phyloP scores from a whole-genome alignment of 2,888 invertebrate genomes.

The Agrotis segetum region DNA sequence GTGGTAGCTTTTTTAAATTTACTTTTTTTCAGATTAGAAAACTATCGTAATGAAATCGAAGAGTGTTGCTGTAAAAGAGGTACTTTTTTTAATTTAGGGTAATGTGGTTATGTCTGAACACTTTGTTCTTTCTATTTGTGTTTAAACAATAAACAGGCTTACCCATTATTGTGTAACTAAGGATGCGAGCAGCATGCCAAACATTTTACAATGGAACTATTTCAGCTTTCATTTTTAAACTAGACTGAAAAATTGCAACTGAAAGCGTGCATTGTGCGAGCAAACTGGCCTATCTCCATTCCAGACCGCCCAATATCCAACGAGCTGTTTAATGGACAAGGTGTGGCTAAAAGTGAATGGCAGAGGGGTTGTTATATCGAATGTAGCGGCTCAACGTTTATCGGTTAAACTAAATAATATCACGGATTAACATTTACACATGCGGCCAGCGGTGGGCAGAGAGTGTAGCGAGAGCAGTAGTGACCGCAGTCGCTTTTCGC shows the following conservation, averaged over 20 bases:
- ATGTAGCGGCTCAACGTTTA: slow-evolving; percentile 69
- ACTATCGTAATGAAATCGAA: not conserved
- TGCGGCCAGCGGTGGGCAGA: slow-evolving; percentile 83
- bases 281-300: slow-evolving; percentile 64
- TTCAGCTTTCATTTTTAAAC: slow-evolving; percentile 74
- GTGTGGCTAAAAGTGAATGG: slow-evolving; percentile 46
- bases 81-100: slow-evolving; percentile 49
- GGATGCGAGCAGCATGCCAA: slow-evolving; percentile 62
- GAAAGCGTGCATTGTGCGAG: slow-evolving; percentile 70
- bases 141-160: slow-evolving; percentile 53
- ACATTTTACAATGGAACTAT: slow-evolving; percentile 64
- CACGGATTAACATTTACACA: slow-evolving; percentile 85
- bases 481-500: slow-evolving; percentile 87
- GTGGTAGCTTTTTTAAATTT: too few species aligned
- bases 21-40: not conserved
- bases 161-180: slow-evolving; percentile 66
- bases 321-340: slow-evolving; percentile 66
- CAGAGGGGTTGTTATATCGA: slow-evolving; percentile 59
- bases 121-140: slow-evolving; percentile 44
- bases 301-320: slow-evolving; percentile 62
- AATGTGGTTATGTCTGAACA: slow-evolving; percentile 25
- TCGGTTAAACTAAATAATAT: slow-evolving; percentile 77
- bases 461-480: slow-evolving; percentile 76
- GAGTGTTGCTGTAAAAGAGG: slow-evolving; percentile 12
- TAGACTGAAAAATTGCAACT: slow-evolving; percentile 75